Conservation (phyloP, 1,140 invertebrate species). For the Drosophila murphyi region DNA sequence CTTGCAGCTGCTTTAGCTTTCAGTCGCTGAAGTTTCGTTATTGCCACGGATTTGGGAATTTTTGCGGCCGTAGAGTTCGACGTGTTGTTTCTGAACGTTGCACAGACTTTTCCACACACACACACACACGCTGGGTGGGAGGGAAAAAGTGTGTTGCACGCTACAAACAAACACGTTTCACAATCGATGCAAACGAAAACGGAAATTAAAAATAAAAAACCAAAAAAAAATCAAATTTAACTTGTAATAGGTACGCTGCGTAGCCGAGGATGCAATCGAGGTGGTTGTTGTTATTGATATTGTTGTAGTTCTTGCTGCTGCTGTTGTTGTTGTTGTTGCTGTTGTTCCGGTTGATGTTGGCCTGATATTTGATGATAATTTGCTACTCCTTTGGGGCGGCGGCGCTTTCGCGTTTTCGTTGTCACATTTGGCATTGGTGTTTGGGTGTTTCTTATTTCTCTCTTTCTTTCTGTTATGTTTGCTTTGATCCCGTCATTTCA, state of each 20-base stretch:
- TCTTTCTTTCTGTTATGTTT: slow-evolving; percentile 10
- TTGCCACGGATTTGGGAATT: slow-evolving; percentile 80
- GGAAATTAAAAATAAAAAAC: slow-evolving; percentile 39
- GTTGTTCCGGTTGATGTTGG: slow-evolving; percentile 22
- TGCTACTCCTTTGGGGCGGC: slow-evolving; percentile 46
- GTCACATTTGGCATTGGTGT: slow-evolving; percentile 65
- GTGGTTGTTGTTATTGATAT: background rate
- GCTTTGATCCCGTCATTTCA: slow-evolving; percentile 19
- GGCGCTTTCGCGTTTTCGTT: slow-evolving; percentile 51
- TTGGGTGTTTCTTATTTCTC: slow-evolving; percentile 15
- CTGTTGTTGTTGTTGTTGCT: slow-evolving; percentile 2
- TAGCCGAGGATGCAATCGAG: background rate
- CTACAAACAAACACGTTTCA: slow-evolving; percentile 65
- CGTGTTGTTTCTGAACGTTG: slow-evolving; percentile 62
- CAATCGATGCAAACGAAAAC: slow-evolving; percentile 48
- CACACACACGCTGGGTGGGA: slow-evolving; percentile 28
- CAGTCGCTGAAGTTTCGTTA: slow-evolving; percentile 79
- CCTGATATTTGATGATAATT: slow-evolving; percentile 10
- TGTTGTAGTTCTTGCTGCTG: background rate
- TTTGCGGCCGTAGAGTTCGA: slow-evolving; percentile 71
- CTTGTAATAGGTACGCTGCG: slow-evolving; percentile 23
- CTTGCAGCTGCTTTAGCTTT: slow-evolving; percentile 82
- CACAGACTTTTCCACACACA: slow-evolving; percentile 58
- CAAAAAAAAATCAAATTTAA: slow-evolving; percentile 54
- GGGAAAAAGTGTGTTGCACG: slow-evolving; percentile 65